These are phyloP conservation scores for Clarias pachynema DNA, from an alignment of 2,797 vertebrate genomes.

Conservation along the genomic window DNA sequence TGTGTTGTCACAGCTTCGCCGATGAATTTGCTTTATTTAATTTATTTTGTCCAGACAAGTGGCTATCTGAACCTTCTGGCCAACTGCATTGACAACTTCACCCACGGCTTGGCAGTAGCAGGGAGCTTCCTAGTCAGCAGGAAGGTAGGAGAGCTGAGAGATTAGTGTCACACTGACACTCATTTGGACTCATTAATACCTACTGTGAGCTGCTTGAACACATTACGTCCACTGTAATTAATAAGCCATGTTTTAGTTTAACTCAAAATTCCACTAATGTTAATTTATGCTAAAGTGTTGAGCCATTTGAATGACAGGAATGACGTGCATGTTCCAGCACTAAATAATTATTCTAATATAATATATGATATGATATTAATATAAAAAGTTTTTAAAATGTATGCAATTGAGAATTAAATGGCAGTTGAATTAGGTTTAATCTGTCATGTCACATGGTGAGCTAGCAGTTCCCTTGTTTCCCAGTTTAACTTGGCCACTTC, in stretches of 20 bases:
- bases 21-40: background rate
- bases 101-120: conserved; percentile 94
- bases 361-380: no score
- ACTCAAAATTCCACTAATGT: background rate
- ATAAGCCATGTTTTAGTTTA: conserved; percentile 4
- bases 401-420: background rate
- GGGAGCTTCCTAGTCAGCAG: conserved; percentile 96
- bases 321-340: background rate
- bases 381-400: no score
- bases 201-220: conserved; percentile 12
- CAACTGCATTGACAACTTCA: conserved; percentile 98
- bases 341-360: no score
- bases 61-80: conserved; percentile 97
- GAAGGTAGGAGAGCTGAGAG: conserved; percentile 81
- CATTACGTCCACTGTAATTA: conserved; percentile 26
- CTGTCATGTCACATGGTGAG: background rate
- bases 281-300: background rate
- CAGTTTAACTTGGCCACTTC: conserved; percentile 19
- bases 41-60: conserved; percentile 78
- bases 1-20: background rate
- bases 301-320: background rate
- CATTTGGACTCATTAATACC: conserved; percentile 31
- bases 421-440: background rate
- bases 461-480: background rate
- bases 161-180: conserved; percentile 22